Base-by-base conservation (phyloP, 2,888 invertebrate species). In the Catocala fraxini region DNA sequence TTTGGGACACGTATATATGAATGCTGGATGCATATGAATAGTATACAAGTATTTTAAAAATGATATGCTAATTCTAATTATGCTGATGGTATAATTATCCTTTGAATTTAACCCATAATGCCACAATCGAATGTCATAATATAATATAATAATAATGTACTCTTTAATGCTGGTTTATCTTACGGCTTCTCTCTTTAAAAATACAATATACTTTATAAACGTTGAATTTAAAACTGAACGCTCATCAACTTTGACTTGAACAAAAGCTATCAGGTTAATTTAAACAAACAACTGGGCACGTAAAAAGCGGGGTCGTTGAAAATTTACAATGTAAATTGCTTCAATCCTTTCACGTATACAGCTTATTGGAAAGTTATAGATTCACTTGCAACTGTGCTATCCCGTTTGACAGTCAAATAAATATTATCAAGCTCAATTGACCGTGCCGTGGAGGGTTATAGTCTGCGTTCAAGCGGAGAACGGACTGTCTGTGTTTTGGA, bases 261-360 rank as follows among this genome's bases (percentile, higher is more conserved):
- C 15, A 51, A 51, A 58, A 58, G 46, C 48, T 35, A 58, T 58
- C 51, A 45, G 35, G 10, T 58, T 58, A 52, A 58, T 58, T 58
- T 51, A 58, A 58, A 58, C 58, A 58, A 58, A 58, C 41, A 58
- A 46, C 51, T 25, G 39, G 33, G 13, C 11, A 52, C 46, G 34
- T 51, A 58, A 52, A 57, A 58, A 34, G 39, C 46, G 45, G 51
- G 45, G 34, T 52, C 58, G 58, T 52, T 39, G 45, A 43, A 43
- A 51, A 58, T 58, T 58, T 52, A 58, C 58, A 58, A 52, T 58
- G 51, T 58, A 58, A 58, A 58, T 58, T 46, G 39, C 45, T 46
- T 12, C 58, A 52, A 58, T 58, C 58, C 58, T 58, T 58, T 52
- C 45, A 58, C 51, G 58, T 51, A 52, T 56, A 51, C 45, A 34